Conservation (phyloP, 2,797 vertebrate genomes). For the Pangasius macronema region DNA sequence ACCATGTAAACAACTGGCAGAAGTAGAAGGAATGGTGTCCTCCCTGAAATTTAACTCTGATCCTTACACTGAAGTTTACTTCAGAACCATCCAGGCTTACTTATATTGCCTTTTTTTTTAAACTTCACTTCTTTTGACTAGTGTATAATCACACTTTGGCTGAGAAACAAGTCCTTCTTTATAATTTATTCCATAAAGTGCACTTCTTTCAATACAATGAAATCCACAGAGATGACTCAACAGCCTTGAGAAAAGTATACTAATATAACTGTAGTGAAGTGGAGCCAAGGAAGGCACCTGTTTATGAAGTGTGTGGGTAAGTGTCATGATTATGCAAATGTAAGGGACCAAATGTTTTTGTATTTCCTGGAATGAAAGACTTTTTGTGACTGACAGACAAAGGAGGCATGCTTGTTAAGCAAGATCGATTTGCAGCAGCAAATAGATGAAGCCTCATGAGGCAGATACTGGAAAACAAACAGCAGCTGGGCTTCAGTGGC, state of each 20-base stretch:
- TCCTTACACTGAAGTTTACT: not conserved
- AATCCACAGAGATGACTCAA: not conserved
- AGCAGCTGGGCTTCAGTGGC: slow-evolving; percentile 37
- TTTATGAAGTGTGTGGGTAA: slow-evolving; percentile 26
- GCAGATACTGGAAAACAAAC: slow-evolving; percentile 43
- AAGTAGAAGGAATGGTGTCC: slow-evolving; percentile 53
- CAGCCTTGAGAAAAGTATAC: slow-evolving; percentile 27
- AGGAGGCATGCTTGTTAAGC: not conserved
- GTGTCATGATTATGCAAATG: slow-evolving; percentile 3
- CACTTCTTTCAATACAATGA: not conserved
- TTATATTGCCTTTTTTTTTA: not conserved
- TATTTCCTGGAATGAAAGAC: slow-evolving; percentile 24
- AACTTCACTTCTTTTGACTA: slow-evolving; percentile 26
- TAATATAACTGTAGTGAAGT: slow-evolving; percentile 24
- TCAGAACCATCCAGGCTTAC: not conserved
- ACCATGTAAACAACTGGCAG: slow-evolving; percentile 59
- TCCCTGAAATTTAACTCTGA: slow-evolving; percentile 13
- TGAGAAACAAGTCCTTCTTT: slow-evolving; percentile 13
- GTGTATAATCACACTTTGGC: not conserved
- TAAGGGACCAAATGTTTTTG: slow-evolving; percentile 32
- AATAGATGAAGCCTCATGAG: slow-evolving; percentile 21
- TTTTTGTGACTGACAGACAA: slow-evolving; percentile 31
- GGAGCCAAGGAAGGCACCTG: not conserved
- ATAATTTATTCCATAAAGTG: not conserved
- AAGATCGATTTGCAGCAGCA: slow-evolving; percentile 14